These are phyloP conservation scores for Phaonia tiefii DNA, from an alignment of 2,888 invertebrate genomes.

Conservation along the genomic window DNA sequence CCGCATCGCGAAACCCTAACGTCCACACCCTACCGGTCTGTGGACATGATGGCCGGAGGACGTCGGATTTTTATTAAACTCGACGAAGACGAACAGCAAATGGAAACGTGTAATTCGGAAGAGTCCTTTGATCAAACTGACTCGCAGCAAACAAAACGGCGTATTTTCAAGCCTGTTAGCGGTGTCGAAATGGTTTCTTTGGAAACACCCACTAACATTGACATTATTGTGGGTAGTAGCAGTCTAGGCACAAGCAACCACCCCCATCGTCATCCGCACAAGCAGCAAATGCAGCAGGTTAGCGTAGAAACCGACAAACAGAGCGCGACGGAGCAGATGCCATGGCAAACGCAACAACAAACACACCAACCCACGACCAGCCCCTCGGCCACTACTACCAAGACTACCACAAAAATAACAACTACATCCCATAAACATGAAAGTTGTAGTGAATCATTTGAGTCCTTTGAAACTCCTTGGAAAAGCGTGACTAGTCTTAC, in stretches of 20 bases:
- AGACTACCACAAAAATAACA: conserved; percentile 74
- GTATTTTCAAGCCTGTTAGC: conserved; percentile 66
- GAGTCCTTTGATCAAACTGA: conserved; percentile 73
- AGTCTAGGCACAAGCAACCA: conserved; percentile 68
- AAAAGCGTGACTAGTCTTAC: conserved; percentile 71
- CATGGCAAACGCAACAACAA: conserved; percentile 68
- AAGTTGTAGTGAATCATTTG: conserved; percentile 54
- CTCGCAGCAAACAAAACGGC: conserved; percentile 72
- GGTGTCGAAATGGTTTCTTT: conserved; percentile 68
- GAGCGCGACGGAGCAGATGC: conserved; percentile 57
- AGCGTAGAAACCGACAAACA: conserved; percentile 62
- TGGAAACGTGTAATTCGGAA: conserved; percentile 60
- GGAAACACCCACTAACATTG: conserved; percentile 76
- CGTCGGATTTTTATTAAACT: conserved; percentile 76
- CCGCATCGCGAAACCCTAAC: conserved; percentile 69
- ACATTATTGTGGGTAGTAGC: conserved; percentile 75
- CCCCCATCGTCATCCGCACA: conserved; percentile 73
- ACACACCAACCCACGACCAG: conserved; percentile 62
- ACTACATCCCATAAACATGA: conserved; percentile 66
- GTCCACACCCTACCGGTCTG: conserved; percentile 78
- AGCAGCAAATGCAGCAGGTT: conserved; percentile 72
- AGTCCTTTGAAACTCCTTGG: conserved; percentile 46
- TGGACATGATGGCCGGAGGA: conserved; percentile 77
- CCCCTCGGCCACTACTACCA: conserved; percentile 75
- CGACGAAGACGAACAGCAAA: conserved; percentile 71